Evolutionary conservation across 2,888 invertebrate species (phyloP), one percentile per base, ranked within the genome.

Genomic region (Luperina nickerlii): DNA sequence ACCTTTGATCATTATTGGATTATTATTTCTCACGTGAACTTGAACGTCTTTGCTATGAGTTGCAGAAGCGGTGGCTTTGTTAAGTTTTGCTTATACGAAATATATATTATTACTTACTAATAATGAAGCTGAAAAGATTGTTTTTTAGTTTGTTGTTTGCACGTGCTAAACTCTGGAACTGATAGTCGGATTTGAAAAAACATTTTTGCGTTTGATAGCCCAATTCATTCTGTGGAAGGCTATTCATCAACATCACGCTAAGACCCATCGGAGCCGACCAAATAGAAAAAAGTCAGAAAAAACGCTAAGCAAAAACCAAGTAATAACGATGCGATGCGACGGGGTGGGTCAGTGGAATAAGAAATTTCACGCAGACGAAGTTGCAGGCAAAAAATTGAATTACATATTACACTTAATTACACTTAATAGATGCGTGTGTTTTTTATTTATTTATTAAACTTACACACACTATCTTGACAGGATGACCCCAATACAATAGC

Each of bases 1-100:
- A 75, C 74, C 74, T 83, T 85, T 80, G 81, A 86, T 82, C 79
- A 57, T 83, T 83, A 86, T 79, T 82, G 78, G 66, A 83, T 84
- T 80, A 83, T 84, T 80, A 84, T 78, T 76, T 83, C 62, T 79
- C 76, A 79, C 76, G 32, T 66, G 48, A 67, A 6, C 8, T 78
- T 54, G 8, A 74, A 77, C 42, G 1, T 65, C 38, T 84, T 63
- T 69, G 13, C 18, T 45, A 20, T 72, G 66, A n/a, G 18, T 54
- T 75, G 24, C 15, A 24, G 63, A 69, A 78, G 76, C 8, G 27
- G 24, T 57, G 18, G n/a, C 6, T 76, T 82, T 20, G 27, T 62
- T 7, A 57, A 45, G 27, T 76, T 75, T 63, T n/a, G 24, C 18
- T n/a, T 72, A 20, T 18, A 48, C 48, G 9, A 57, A 57, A 57